A percentile compares a stretch with the other conserved stretches of the same genome.
Evolutionary conservation across 2,888 invertebrate species (phyloP).

Genomic region (Cryptophagus acutangulus): DNA sequence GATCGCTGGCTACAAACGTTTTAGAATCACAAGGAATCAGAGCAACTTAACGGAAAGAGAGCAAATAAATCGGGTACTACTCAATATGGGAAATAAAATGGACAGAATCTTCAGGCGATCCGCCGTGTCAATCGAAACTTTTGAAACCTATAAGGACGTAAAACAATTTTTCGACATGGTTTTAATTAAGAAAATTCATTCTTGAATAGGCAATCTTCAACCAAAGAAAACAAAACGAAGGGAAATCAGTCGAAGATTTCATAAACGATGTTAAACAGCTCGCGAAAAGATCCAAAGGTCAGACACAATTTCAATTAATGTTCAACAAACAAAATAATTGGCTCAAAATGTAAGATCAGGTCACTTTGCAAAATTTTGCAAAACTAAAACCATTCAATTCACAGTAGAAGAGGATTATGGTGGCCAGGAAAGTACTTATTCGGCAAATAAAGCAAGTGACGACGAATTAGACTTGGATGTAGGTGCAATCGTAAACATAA

Average conservation of each 20-base stretch:
- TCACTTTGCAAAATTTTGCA: neutral
- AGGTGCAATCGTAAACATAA: neutral
- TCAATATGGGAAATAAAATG: neutral
- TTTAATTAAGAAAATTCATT: neutral
- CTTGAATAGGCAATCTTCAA: constrained; percentile 4
- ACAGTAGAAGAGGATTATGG: neutral
- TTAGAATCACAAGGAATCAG: neutral
- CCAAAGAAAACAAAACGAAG: constrained; percentile 3
- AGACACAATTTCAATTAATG: too few species aligned
- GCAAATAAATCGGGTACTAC: constrained; percentile 2
- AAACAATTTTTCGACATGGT: neutral
- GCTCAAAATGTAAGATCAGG: constrained; percentile 5
- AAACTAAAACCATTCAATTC: neutral
- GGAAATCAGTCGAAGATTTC: constrained; percentile 6
- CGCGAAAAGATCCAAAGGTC: constrained; percentile 5
- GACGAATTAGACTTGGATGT: constrained; percentile 1
- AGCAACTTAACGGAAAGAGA: neutral
- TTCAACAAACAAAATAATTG: too few species aligned
- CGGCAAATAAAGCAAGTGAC: neutral
- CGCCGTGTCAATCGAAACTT: neutral
- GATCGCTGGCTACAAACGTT: constrained; percentile 2
- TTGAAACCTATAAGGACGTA: neutral
- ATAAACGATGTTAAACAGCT: constrained; percentile 1
- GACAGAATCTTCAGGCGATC: neutral
- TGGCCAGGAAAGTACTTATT: neutral